phyloP scores from a whole-genome alignment of 2,888 invertebrate species.

The Griposia aprilina region DNA sequence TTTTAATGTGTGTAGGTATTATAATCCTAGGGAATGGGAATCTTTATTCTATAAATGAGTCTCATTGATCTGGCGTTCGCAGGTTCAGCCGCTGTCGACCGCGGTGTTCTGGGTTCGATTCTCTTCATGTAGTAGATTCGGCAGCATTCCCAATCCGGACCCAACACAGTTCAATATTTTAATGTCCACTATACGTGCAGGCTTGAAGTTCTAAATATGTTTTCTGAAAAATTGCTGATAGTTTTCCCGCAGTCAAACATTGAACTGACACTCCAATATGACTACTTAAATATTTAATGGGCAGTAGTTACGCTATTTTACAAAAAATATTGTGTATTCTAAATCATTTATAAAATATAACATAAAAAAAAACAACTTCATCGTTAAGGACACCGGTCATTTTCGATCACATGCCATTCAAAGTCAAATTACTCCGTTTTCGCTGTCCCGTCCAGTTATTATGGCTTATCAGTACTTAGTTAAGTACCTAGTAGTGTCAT shows the following conservation, averaged over 20 bases:
- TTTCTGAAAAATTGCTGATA: not conserved
- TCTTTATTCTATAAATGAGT: not conserved
- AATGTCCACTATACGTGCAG: not conserved
- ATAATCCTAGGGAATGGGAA: not conserved
- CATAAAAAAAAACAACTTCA: not conserved
- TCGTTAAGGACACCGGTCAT: slow-evolving; percentile 9
- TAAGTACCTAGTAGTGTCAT: too few relatives aligned
- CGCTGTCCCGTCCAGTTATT: not conserved
- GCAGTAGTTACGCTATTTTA: not conserved
- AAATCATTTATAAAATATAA: not conserved
- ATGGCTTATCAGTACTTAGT: too few relatives aligned
- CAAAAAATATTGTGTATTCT: not conserved
- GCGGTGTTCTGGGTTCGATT: not conserved
- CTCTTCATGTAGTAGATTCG: not conserved
- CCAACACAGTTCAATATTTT: not conserved
- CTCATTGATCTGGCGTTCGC: not conserved
- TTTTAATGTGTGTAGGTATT: too few relatives aligned
- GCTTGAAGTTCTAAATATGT: not conserved
- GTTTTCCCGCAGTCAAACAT: not conserved
- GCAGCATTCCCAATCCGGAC: not conserved
- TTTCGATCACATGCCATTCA: slow-evolving; percentile 6
- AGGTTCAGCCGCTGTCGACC: not conserved
- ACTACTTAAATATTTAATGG: not conserved
- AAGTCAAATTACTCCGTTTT: not conserved
- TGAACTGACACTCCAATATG: not conserved